Conservation (phyloP, 2,888 invertebrate genomes). For the Subacronicta megacephala region DNA sequence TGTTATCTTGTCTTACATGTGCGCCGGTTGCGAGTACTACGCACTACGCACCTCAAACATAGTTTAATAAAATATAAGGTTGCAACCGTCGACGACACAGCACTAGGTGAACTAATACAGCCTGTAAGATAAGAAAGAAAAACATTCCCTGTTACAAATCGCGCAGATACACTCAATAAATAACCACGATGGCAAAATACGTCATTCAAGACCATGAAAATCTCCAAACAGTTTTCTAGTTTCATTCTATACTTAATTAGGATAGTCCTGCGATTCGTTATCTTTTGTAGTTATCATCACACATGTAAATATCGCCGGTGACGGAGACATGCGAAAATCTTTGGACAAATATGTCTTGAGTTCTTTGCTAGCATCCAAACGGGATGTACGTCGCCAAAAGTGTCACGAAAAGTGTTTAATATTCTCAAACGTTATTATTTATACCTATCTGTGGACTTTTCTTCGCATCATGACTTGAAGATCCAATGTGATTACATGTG, state of each 20-base stretch:
- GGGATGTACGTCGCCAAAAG: conserved; percentile 36
- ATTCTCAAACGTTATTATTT: conserved; percentile 9
- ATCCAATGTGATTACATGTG: conserved; percentile 22
- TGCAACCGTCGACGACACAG: no score
- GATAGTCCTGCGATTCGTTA: conserved; percentile 62
- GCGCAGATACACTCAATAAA: not conserved
- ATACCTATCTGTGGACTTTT: conserved; percentile 1
- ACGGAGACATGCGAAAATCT: conserved; percentile 60
- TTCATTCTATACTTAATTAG: conserved; percentile 47
- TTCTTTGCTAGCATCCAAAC: conserved; percentile 40
- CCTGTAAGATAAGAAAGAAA: no score
- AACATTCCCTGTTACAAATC: not conserved
- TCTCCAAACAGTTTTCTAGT: conserved; percentile 1
- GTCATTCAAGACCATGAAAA: conserved; percentile 11
- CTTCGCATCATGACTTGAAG: conserved; percentile 38
- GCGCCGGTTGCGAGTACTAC: no score
- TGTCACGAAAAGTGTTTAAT: conserved; percentile 4
- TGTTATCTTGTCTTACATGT: no score
- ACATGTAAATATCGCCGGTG: conserved; percentile 71
- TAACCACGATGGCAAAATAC: conserved; percentile 1
- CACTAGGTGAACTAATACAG: no score
- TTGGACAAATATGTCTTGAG: conserved; percentile 53
- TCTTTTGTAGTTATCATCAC: conserved; percentile 71
- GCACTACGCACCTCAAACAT: no score
- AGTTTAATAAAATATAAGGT: no score